These are phyloP conservation scores for Ciconia maguari DNA, from an alignment of 2,113 vertebrate species.

Conservation along the genomic window DNA sequence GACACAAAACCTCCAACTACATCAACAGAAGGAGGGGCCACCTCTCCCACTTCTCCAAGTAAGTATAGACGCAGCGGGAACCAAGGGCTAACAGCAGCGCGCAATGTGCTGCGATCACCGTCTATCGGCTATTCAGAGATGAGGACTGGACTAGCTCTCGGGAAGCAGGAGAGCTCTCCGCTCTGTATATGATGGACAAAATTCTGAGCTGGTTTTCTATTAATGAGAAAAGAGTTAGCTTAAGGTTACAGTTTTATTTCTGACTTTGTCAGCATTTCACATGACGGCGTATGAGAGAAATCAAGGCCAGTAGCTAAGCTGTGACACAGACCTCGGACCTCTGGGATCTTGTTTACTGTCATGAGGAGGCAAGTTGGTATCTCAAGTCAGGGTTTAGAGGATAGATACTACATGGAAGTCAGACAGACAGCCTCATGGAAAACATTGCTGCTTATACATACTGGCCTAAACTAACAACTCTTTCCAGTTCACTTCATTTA, in stretches of 20 bases:
- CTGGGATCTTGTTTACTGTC: neutral
- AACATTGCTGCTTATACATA: neutral
- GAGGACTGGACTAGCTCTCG: neutral
- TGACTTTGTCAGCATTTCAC: neutral
- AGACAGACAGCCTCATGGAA: neutral
- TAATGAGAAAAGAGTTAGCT: neutral
- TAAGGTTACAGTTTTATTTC: neutral
- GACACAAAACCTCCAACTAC: conserved; percentile 97
- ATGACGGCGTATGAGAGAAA: neutral
- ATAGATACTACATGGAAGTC: neutral
- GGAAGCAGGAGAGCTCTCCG: neutral
- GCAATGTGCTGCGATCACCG: neutral
- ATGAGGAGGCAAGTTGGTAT: neutral
- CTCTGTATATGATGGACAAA: neutral
- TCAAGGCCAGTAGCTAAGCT: neutral
- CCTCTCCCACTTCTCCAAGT: conserved; percentile 98
- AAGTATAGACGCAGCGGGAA: conserved; percentile 74
- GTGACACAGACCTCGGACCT: neutral
- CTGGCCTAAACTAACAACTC: neutral
- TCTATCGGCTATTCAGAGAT: neutral
- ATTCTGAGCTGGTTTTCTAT: neutral
- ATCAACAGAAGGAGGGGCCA: conserved; percentile 91
- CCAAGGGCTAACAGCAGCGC: neutral
- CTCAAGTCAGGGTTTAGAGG: neutral
- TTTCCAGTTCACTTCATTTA: neutral